Evolutionary conservation across 2,113 vertebrate genomes (phyloP).

Genomic region (Nyctereutes procyonoides): DNA sequence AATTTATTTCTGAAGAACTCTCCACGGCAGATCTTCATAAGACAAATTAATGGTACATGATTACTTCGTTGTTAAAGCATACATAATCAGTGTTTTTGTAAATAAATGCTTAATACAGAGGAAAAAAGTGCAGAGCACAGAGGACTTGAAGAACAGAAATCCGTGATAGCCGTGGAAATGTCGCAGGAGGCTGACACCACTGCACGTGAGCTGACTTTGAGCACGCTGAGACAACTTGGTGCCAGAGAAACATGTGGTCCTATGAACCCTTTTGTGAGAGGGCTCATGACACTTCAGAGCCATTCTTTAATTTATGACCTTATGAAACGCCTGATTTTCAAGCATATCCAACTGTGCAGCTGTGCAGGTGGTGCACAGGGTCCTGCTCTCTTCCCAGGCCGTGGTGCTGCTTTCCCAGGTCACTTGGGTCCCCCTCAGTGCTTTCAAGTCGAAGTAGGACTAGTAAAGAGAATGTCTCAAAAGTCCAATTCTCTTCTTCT

Average conservation of each 20-base stretch:
- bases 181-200: not conserved
- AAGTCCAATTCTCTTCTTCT: not conserved
- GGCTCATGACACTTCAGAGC: accelerated
- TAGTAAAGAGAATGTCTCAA: not conserved
- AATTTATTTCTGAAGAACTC: slow-evolving; percentile 31
- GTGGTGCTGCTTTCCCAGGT: no score
- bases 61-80: slow-evolving; percentile 1
- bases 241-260: accelerated
- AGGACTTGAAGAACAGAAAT: not conserved
- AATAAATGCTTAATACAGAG: not conserved
- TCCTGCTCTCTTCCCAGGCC: not conserved
- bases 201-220: accelerated
- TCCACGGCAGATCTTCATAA: not conserved
- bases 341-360: accelerated
- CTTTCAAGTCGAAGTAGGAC: not conserved
- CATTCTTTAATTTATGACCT: not conserved
- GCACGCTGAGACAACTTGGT: no score
- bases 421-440: not conserved
- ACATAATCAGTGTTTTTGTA: not conserved
- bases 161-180: accelerated
- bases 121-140: not conserved
- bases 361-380: accelerated
- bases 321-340: not conserved
- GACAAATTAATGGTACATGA: not conserved
- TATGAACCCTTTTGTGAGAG: not conserved